phyloP scores from a whole-genome alignment of 2,888 invertebrate genomes.

The Neoitamus cyanurus region DNA sequence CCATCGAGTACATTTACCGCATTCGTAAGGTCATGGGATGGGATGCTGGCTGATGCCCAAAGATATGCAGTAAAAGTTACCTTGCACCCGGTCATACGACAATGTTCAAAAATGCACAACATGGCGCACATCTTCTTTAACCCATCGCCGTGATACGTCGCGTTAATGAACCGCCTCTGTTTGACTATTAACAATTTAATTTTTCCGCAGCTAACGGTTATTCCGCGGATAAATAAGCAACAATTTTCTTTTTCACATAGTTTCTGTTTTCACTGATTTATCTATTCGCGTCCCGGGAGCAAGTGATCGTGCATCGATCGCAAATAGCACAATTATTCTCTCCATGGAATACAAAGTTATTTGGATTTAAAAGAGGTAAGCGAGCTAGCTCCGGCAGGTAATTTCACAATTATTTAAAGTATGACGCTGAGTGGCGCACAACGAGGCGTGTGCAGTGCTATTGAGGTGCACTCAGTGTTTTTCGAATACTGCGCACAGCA shows the following conservation, averaged over 20 bases:
- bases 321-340: constrained; percentile 23
- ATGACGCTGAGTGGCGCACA: neutral
- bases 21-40: constrained; percentile 13
- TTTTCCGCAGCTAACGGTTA: neutral
- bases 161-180: neutral
- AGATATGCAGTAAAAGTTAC: constrained; percentile 4
- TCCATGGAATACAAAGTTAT: constrained; percentile 14
- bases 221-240: neutral
- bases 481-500: neutral
- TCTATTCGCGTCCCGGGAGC: neutral
- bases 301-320: constrained; percentile 2
- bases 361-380: constrained; percentile 23
- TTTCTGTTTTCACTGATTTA: constrained; percentile 19
- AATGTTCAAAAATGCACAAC: neutral
- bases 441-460: neutral
- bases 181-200: neutral
- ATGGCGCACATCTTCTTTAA: neutral
- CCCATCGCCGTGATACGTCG: neutral
- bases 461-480: neutral
- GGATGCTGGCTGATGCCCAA: neutral
- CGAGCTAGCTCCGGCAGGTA: neutral
- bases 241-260: neutral
- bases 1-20: neutral
- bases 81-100: neutral
- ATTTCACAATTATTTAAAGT: constrained; percentile 10